Conservation (phyloP, 2,113 vertebrate genomes). For the Malaclemys terrapin region DNA sequence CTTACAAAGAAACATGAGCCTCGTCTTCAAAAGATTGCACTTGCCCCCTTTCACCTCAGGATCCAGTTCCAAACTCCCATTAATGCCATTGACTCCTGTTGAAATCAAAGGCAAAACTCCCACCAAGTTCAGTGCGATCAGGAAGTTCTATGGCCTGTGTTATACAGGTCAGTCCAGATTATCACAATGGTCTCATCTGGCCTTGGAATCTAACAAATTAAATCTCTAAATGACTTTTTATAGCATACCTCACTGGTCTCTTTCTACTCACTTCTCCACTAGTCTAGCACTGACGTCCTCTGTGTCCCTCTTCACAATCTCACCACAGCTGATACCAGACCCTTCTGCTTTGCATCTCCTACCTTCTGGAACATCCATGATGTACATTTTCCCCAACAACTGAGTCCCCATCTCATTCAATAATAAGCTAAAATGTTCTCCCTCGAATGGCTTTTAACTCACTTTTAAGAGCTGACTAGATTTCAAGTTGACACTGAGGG, state of each 20-base stretch:
- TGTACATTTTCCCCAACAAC: background rate
- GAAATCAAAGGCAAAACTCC: background rate
- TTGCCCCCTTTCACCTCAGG: fast-evolving
- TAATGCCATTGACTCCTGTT: background rate
- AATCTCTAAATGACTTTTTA: background rate
- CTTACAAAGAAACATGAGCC: background rate
- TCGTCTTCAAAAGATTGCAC: background rate
- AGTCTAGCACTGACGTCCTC: background rate
- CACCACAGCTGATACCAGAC: background rate
- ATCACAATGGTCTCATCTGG: no score
- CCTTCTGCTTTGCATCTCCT: background rate
- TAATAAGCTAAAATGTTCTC: background rate
- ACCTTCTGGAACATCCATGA: background rate
- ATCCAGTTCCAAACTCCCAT: background rate
- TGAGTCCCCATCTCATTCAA: background rate
- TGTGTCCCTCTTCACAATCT: background rate
- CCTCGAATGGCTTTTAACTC: background rate
- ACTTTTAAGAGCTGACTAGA: background rate
- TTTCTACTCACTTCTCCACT: background rate
- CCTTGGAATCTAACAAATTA: background rate
- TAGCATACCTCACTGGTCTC: background rate
- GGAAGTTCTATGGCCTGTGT: no score
- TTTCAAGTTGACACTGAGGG: background rate
- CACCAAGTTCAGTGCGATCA: background rate
- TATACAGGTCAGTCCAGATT: no score